phyloP scores from a whole-genome alignment of 2,113 vertebrate genomes.

The Camarhynchus parvulus region DNA sequence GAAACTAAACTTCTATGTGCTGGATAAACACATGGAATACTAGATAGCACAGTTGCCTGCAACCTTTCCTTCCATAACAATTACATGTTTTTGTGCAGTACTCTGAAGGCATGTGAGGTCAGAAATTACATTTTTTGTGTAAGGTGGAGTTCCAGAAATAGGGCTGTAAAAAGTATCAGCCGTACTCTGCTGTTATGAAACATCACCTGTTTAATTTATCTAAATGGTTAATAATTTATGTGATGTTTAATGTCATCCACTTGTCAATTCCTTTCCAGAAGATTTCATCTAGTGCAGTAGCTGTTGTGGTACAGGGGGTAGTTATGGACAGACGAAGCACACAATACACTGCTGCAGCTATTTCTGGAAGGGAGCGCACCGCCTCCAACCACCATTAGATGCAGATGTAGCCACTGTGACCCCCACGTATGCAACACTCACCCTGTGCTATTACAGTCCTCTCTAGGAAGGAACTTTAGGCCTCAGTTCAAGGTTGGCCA shows the following conservation, averaged over 20 bases:
- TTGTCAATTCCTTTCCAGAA: neutral
- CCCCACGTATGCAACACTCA: neutral
- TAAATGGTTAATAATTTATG: slow-evolving; percentile 5
- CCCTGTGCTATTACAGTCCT: neutral
- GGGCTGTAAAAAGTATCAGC: neutral
- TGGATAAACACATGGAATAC: neutral
- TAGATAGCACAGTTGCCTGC: neutral
- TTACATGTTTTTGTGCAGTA: neutral
- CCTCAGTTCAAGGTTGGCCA: slow-evolving; percentile 17
- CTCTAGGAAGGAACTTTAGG: neutral
- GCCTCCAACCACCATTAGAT: neutral
- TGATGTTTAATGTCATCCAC: neutral
- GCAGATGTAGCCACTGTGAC: neutral
- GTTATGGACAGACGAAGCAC: neutral
- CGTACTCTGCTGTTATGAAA: neutral
- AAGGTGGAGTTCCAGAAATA: slow-evolving; percentile 2
- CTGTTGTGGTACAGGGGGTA: neutral
- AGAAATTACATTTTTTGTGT: neutral
- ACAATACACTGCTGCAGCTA: neutral
- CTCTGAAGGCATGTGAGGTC: neutral
- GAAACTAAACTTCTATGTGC: neutral
- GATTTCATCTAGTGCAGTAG: neutral
- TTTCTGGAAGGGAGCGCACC: neutral
- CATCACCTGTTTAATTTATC: neutral
- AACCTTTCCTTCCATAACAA: neutral